phyloP scores from a whole-genome alignment of 2,797 vertebrate genomes.

The Micrastur ruficollis region DNA sequence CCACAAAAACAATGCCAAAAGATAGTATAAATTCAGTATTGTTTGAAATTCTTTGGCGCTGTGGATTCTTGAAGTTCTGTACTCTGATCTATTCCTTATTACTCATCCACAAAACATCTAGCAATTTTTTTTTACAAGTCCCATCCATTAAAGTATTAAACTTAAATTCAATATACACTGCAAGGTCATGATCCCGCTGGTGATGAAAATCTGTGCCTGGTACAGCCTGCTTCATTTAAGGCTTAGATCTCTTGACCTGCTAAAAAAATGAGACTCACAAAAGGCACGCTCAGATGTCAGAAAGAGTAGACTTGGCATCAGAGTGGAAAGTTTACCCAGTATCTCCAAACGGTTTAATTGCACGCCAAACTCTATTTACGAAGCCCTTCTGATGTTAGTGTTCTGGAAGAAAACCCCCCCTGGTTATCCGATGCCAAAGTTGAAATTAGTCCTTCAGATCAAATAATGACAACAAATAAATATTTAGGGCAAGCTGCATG shows the following conservation, averaged over 20 bases:
- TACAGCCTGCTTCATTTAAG: conserved; percentile 37
- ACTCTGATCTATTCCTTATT: conserved; percentile 35
- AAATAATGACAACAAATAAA: conserved; percentile 37
- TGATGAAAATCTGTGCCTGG: conserved; percentile 43
- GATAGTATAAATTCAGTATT: not conserved
- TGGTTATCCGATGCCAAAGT: not conserved
- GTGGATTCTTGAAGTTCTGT: not conserved
- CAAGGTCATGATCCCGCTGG: conserved; percentile 9
- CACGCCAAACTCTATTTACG: not conserved
- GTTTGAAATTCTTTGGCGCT: not conserved
- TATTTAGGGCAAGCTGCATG: not conserved
- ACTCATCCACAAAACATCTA: conserved; percentile 45
- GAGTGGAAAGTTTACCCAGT: not conserved
- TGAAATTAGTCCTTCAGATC: conserved; percentile 29
- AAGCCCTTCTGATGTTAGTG: not conserved
- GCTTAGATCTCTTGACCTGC: conserved; percentile 33
- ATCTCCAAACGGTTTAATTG: not conserved
- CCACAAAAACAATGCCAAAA: conserved; percentile 18
- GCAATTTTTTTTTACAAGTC: conserved; percentile 55
- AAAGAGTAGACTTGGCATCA: not conserved
- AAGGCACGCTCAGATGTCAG: not conserved
- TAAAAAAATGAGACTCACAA: not conserved
- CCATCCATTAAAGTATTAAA: conserved; percentile 60
- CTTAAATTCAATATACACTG: conserved; percentile 51
- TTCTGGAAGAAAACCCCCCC: conserved; percentile 30